phyloP scores from a whole-genome alignment of 2,113 vertebrate genomes.

The Empidonax alnorum region DNA sequence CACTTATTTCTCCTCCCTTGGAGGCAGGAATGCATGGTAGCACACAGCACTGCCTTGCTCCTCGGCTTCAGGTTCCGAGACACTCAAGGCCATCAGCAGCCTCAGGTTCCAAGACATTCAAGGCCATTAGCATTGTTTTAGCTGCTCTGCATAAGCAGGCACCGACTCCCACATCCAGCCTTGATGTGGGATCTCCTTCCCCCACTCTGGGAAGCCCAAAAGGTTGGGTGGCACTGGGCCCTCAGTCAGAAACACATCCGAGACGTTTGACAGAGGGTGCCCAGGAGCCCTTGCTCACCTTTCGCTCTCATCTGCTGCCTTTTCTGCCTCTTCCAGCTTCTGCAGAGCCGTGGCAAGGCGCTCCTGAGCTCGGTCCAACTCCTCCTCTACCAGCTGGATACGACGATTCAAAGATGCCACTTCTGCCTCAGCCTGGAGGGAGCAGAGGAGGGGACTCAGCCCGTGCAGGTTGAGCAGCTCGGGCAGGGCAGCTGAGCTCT shows the following conservation, averaged over 20 bases:
- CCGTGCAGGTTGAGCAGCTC: not conserved
- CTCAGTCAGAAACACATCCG: fast-evolving
- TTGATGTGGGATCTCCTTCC: not conserved
- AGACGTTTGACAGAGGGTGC: fast-evolving
- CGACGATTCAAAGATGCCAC: conserved; percentile 86
- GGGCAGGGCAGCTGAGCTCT: not conserved
- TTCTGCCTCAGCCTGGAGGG: conserved; percentile 85
- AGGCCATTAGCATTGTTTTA: not conserved
- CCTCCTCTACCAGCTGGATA: conserved; percentile 91
- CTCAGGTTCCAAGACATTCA: not conserved
- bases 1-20: not conserved
- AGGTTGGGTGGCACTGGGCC: not conserved
- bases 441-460: not conserved
- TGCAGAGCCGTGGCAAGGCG: conserved; percentile 84
- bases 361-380: conserved; percentile 89
- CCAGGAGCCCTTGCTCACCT: conserved; percentile 72
- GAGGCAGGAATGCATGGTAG: fast-evolving
- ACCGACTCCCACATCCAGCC: not conserved
- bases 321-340: conserved; percentile 92
- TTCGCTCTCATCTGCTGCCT: conserved; percentile 91
- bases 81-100: not conserved
- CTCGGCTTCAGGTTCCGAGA: not conserved
- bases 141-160: not conserved
- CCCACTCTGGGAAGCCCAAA: not conserved
- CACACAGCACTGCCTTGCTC: not conserved